These are phyloP conservation scores for Malurus elegans DNA, from an alignment of 2,113 vertebrate species.

Conservation along the genomic window DNA sequence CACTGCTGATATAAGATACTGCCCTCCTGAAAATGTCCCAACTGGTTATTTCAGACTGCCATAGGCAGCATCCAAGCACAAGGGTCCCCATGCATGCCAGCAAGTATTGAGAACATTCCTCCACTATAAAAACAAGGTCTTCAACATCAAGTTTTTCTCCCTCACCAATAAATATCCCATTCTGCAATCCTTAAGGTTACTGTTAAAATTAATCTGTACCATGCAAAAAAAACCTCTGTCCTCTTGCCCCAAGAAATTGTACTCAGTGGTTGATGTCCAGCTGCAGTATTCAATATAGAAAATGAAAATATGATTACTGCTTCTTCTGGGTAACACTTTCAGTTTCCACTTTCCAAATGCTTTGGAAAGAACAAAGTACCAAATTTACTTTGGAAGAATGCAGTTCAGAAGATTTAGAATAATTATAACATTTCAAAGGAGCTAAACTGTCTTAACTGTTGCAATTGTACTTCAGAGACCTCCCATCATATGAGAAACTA, in stretches of 20 bases:
- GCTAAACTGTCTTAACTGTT: neutral
- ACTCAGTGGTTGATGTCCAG: neutral
- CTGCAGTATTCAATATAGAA: neutral
- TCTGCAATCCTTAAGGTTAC: neutral
- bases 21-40: neutral
- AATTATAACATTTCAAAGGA: conserved; percentile 15
- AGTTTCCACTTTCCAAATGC: neutral
- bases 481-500: neutral
- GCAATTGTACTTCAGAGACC: neutral
- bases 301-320: neutral
- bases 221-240: neutral
- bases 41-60: neutral
- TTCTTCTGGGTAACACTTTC: neutral
- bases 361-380: neutral
- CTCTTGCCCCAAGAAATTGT: neutral
- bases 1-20: neutral
- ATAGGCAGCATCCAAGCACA: neutral
- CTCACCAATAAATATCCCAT: neutral
- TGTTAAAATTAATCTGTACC: neutral
- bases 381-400: neutral
- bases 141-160: neutral
- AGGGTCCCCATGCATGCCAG: neutral
- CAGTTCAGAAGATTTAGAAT: neutral
- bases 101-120: neutral
- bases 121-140: neutral